Conservation (phyloP, 2,113 vertebrate species). For the Pedionomus torquatus region DNA sequence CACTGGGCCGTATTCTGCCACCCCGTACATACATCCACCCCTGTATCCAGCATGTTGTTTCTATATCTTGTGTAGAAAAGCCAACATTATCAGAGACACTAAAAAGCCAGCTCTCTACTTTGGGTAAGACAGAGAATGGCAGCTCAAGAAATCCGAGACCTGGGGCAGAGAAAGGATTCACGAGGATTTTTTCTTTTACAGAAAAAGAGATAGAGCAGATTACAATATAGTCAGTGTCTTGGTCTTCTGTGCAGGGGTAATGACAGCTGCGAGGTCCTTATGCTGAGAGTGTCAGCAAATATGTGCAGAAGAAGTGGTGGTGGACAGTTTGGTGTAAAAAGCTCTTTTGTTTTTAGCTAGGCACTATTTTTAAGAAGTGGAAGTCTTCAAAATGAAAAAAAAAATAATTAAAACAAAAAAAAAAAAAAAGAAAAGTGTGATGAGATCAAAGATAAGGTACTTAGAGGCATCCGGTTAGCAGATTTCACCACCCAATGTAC, state of each 20-base stretch:
- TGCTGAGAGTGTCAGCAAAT: neutral
- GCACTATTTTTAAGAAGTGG: neutral
- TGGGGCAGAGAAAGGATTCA: neutral
- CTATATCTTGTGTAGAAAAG: neutral
- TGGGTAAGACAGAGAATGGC: neutral
- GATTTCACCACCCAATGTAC: neutral
- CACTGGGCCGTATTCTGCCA: conserved; percentile 37
- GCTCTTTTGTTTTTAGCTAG: neutral
- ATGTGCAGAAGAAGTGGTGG: neutral
- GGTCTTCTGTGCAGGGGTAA: neutral
- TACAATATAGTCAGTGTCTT: neutral
- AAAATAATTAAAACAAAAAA: too few relatives aligned
- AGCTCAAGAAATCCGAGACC: neutral
- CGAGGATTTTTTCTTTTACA: neutral
- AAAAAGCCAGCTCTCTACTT: neutral
- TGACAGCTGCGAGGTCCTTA: neutral
- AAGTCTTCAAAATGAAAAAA: neutral
- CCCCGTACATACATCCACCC: neutral
- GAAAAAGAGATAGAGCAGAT: neutral
- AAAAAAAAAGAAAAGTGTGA: neutral
- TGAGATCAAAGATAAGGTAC: neutral
- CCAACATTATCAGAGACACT: neutral
- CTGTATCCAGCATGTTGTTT: neutral
- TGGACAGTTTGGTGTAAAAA: neutral
- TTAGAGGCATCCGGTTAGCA: neutral